Conservation (phyloP, 2,113 vertebrate genomes). For the Tyto alba region DNA sequence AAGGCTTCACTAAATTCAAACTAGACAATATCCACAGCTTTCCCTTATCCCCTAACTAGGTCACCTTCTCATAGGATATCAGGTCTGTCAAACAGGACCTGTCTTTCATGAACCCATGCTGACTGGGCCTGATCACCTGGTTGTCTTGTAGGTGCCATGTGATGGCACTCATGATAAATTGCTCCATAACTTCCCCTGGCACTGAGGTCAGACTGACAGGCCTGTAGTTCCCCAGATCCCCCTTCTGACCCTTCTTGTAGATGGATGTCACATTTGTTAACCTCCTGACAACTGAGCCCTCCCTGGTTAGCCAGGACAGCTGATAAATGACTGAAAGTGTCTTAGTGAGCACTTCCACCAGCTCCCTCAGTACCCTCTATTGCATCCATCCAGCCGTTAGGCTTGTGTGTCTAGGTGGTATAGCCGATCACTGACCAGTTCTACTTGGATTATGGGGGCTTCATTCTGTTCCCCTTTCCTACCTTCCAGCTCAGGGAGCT, state of each 20-base stretch:
- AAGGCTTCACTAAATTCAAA: background rate
- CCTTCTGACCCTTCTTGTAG: background rate
- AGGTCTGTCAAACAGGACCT: background rate
- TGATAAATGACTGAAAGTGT: background rate
- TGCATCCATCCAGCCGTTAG: no score
- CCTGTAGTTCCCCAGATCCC: background rate
- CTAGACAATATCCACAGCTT: background rate
- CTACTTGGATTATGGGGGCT: background rate
- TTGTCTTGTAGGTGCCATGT: background rate
- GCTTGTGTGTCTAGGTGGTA: background rate
- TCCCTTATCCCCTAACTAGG: background rate
- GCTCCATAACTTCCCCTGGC: background rate
- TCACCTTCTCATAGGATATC: background rate
- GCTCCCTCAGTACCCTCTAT: background rate
- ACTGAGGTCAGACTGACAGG: background rate
- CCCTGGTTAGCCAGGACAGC: background rate
- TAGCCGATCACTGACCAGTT: background rate
- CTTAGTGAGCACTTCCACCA: background rate
- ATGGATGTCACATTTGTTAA: background rate
- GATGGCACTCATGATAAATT: background rate
- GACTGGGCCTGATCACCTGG: background rate
- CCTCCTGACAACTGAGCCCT: background rate
- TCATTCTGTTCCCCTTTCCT: background rate
- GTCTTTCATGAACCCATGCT: background rate
- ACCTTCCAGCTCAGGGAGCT: background rate